phyloP scores from a whole-genome alignment of 2,888 invertebrate species.

The Sceliomorpha sp. region DNA sequence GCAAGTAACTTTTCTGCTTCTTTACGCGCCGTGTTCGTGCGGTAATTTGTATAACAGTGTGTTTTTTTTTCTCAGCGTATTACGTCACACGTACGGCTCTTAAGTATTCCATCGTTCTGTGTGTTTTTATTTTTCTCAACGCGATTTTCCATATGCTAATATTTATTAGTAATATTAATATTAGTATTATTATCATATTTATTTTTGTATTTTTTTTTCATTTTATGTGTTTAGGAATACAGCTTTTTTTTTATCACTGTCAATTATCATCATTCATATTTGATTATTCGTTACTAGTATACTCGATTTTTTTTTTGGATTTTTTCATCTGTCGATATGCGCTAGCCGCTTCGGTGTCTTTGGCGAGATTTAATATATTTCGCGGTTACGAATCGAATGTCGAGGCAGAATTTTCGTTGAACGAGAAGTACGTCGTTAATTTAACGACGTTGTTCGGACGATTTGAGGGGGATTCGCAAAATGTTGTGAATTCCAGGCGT shows the following conservation, averaged over 20 bases:
- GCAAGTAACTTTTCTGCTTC: too few species aligned
- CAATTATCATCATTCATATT: slow-evolving; percentile 11
- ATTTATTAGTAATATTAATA: slow-evolving; percentile 1
- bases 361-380: slow-evolving; percentile 9
- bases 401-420: slow-evolving; percentile 41
- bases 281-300: slow-evolving; percentile 27
- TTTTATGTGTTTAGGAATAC: slow-evolving; percentile 10
- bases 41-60: too few species aligned
- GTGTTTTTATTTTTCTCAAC: neutral
- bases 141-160: slow-evolving; percentile 15
- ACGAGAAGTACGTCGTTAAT: slow-evolving; percentile 27
- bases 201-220: slow-evolving; percentile 10
- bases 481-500: too few species aligned
- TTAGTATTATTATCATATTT: slow-evolving; percentile 2
- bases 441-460: slow-evolving; percentile 24
- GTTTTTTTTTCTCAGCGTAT: neutral
- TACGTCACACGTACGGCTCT: too few species aligned
- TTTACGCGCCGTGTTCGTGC: too few species aligned
- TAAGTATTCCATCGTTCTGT: neutral
- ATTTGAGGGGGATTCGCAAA: slow-evolving; percentile 5
- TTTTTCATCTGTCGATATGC: slow-evolving; percentile 4
- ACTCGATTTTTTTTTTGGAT: slow-evolving; percentile 3
- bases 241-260: slow-evolving; percentile 14
- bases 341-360: slow-evolving; percentile 10
- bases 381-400: slow-evolving; percentile 27